These are phyloP conservation scores for Oriolus oriolus DNA, from an alignment of 2,113 vertebrate species.

Conservation along the genomic window DNA sequence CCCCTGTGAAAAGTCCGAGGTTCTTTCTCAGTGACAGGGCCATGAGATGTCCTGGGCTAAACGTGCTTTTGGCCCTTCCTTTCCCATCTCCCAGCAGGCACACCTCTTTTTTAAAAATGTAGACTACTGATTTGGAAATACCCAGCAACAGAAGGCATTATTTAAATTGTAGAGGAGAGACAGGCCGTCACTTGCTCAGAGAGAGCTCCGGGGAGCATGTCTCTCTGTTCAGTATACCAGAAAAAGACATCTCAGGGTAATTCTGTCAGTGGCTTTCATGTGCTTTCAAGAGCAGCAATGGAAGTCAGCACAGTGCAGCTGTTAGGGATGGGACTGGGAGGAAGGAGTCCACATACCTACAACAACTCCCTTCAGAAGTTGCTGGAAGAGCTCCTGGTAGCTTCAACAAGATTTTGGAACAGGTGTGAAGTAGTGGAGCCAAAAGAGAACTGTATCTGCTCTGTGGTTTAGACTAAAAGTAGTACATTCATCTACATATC, in stretches of 20 bases:
- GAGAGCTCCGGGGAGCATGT: neutral
- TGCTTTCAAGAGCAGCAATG: neutral
- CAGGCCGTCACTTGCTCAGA: neutral
- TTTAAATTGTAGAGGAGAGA: neutral
- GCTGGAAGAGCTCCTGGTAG: neutral
- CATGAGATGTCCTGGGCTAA: neutral
- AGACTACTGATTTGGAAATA: neutral
- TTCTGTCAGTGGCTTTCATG: constrained; percentile 23
- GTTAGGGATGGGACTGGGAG: neutral
- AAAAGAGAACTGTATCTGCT: neutral
- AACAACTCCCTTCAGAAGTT: neutral
- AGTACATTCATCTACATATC: neutral
- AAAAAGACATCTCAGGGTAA: neutral
- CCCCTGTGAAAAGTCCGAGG: neutral
- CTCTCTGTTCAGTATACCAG: neutral
- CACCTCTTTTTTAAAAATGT: neutral
- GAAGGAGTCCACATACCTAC: neutral
- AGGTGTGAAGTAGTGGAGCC: neutral
- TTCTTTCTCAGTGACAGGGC: neutral
- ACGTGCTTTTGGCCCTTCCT: neutral
- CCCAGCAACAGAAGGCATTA: neutral
- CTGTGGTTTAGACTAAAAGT: neutral
- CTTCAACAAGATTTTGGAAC: neutral
- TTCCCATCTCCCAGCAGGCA: neutral
- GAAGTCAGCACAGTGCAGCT: neutral